These are phyloP conservation scores for Lordiphosa collinella DNA, from an alignment of 1,140 invertebrate species.

Conservation along the genomic window DNA sequence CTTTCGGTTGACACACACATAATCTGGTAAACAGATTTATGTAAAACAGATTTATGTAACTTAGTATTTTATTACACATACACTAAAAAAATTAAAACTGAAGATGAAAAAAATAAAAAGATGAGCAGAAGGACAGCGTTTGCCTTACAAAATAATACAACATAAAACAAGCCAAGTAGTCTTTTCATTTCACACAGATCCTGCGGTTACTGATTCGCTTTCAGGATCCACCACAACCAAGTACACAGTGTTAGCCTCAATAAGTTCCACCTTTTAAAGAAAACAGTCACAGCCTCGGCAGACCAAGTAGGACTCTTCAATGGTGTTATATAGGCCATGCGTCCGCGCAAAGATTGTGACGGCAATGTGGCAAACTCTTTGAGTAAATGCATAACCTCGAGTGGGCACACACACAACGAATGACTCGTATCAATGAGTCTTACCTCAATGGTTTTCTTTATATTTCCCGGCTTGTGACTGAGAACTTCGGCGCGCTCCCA, in stretches of 20 bases:
- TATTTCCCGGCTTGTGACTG: constrained; percentile 3
- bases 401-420: constrained; percentile 23
- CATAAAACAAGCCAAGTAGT: constrained; percentile 17
- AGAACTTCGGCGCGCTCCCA: constrained; percentile 64
- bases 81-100: too few species aligned
- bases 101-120: constrained; percentile 38
- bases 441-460: constrained; percentile 31
- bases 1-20: constrained; percentile 49
- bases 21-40: constrained; percentile 69
- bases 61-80: constrained; percentile 80
- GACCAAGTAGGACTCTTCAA: constrained; percentile 30
- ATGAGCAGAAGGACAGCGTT: constrained; percentile 79
- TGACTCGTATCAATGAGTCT: constrained; percentile 57
- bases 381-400: constrained; percentile 42
- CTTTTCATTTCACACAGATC: constrained; percentile 13
- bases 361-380: constrained; percentile 49
- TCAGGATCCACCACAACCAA: constrained; percentile 54
- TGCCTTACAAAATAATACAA: constrained; percentile 66
- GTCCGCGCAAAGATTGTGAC: constrained; percentile 24
- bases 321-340: constrained; percentile 39
- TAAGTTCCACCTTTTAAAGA: too few species aligned
- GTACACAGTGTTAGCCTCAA: constrained; percentile 25
- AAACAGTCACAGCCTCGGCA: constrained; percentile 20
- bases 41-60: too few species aligned
- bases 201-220: background rate